phyloP scores from a whole-genome alignment of 2,888 invertebrate species.

The Balanococcus diminutus region DNA sequence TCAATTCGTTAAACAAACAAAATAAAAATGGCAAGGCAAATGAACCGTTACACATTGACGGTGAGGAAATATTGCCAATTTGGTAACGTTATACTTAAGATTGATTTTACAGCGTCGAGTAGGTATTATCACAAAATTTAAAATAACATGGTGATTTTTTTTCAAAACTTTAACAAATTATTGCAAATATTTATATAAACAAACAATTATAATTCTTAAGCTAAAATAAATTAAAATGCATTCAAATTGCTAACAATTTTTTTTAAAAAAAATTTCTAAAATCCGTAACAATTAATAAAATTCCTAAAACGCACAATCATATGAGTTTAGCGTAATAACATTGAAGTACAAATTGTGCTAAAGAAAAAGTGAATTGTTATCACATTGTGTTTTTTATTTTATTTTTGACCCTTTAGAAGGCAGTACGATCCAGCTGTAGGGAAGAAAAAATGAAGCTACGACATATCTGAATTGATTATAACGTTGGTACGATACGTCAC shows the following conservation, averaged over 20 bases:
- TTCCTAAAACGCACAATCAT: conserved; percentile 44
- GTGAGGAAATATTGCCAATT: conserved; percentile 55
- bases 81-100: conserved; percentile 51
- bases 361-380: conserved; percentile 53
- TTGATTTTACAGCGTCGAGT: conserved; percentile 51
- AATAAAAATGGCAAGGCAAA: conserved; percentile 52
- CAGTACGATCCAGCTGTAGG: conserved; percentile 50
- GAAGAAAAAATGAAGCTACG: conserved; percentile 53
- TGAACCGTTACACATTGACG: conserved; percentile 52
- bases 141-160: conserved; percentile 52
- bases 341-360: conserved; percentile 51
- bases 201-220: conserved; percentile 47
- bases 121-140: conserved; percentile 51
- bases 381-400: conserved; percentile 50
- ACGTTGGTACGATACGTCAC: background rate
- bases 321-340: conserved; percentile 48
- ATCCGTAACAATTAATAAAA: conserved; percentile 52
- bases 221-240: conserved; percentile 51
- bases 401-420: conserved; percentile 47
- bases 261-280: conserved; percentile 36
- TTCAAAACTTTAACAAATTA: conserved; percentile 51
- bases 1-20: conserved; percentile 43
- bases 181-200: conserved; percentile 50
- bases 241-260: conserved; percentile 51
- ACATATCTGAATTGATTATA: conserved; percentile 16